A percentile compares a stretch with the other conserved stretches of the same genome.
phyloP scores from a whole-genome alignment of 2,113 vertebrate species.

The Pampusana beccarii region DNA sequence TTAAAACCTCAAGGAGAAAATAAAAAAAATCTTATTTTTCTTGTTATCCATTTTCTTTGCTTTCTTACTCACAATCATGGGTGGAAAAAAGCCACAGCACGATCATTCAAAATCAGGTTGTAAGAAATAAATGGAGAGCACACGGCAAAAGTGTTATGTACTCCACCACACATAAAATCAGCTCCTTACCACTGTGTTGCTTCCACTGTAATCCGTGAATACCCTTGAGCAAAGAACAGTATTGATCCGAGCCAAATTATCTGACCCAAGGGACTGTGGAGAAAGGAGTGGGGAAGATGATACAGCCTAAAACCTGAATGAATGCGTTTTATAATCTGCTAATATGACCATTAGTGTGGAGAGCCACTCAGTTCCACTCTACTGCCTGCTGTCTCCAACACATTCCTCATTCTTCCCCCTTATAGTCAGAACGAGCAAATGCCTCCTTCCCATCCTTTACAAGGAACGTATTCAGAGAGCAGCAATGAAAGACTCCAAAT shows the following conservation, averaged over 20 bases:
- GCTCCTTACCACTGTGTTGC: not conserved
- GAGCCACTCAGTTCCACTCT: not conserved
- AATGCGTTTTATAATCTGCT: not conserved
- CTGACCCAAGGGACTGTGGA: not conserved
- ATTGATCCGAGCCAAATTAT: not conserved
- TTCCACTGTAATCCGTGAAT: not conserved
- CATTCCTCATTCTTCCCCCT: not conserved
- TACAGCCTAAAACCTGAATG: not conserved
- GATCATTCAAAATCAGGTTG: not conserved
- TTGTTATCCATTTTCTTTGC: not conserved
- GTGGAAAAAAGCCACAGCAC: not conserved
- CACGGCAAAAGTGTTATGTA: rapidly evolving
- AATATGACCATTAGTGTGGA: not conserved
- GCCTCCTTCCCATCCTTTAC: not conserved
- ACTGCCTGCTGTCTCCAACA: not conserved
- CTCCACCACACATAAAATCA: not conserved
- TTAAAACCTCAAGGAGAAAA: not conserved
- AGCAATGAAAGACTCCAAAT: not conserved
- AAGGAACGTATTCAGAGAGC: not conserved
- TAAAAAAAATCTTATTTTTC: not conserved
- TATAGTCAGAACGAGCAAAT: not conserved
- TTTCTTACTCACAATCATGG: not conserved
- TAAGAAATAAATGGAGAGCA: not conserved
- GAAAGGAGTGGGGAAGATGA: not conserved
- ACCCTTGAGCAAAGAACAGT: not conserved